These are phyloP conservation scores for Aratinga solstitialis DNA, from an alignment of 2,797 vertebrate genomes.

Conservation along the genomic window DNA sequence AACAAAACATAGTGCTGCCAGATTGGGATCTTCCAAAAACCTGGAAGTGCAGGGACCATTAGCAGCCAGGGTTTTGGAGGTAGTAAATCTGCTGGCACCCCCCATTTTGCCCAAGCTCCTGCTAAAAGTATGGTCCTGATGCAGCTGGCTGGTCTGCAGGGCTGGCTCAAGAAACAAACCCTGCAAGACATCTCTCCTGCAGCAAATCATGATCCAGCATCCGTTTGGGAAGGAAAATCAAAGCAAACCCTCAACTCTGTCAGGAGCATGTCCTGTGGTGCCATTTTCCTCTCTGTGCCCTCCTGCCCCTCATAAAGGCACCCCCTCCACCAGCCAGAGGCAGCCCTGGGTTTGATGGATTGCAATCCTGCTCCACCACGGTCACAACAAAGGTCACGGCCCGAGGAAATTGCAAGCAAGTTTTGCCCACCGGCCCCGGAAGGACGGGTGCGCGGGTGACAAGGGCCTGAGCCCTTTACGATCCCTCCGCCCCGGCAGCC, in stretches of 20 bases:
- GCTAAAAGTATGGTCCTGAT: rapidly evolving
- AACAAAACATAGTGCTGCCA: rapidly evolving
- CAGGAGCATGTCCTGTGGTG: rapidly evolving
- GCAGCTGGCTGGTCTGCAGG: rapidly evolving
- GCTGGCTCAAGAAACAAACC: not conserved
- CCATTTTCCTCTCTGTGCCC: not conserved
- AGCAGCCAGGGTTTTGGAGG: not conserved
- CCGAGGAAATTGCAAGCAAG: slow-evolving; percentile 58
- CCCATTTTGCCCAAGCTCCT: not conserved
- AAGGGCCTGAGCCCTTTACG: slow-evolving; percentile 36
- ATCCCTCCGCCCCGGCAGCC: not conserved
- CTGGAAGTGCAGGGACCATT: not conserved
- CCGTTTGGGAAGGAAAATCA: not conserved
- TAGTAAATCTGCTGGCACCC: not conserved
- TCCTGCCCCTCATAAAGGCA: not conserved
- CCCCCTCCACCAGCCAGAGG: rapidly evolving
- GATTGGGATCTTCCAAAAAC: not conserved
- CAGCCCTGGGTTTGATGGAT: not conserved
- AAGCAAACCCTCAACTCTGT: not conserved
- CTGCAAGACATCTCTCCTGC: not conserved
- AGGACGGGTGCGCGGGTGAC: not conserved
- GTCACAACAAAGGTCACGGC: slow-evolving; percentile 62
- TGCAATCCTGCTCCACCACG: not conserved
- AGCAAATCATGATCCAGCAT: not conserved
- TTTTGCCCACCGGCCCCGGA: slow-evolving; percentile 40